These are phyloP conservation scores for Sarcophaga rosellei DNA, from an alignment of 2,888 invertebrate genomes.

Conservation along the genomic window DNA sequence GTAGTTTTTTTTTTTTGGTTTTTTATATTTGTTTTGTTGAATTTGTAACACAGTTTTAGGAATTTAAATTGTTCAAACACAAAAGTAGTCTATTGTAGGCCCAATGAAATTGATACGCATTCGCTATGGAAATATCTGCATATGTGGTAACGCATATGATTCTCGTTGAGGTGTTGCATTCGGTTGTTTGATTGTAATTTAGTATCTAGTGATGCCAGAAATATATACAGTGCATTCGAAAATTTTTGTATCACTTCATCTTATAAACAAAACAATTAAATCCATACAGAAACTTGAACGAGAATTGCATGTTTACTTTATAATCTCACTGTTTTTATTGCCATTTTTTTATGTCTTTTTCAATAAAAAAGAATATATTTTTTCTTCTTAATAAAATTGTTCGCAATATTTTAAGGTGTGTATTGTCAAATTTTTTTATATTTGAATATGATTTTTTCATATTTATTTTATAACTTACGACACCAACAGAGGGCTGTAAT, in stretches of 20 bases:
- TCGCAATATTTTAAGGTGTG: slow-evolving; percentile 49
- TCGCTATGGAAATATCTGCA: background rate
- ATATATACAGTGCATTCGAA: no score
- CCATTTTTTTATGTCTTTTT: background rate
- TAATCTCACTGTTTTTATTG: no score
- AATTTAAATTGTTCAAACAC: slow-evolving; percentile 36
- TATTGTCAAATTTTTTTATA: background rate
- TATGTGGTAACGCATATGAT: background rate
- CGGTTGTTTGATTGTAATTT: background rate
- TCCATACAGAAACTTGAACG: no score
- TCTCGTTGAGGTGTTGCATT: background rate
- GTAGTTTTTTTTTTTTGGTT: background rate
- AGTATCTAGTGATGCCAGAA: background rate
- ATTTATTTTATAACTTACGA: slow-evolving; percentile 13
- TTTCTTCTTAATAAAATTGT: slow-evolving; percentile 10
- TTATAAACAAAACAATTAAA: no score
- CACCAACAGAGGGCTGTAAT: slow-evolving; percentile 35
- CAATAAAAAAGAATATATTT: background rate
- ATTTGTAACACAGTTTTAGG: background rate
- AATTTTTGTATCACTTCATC: no score
- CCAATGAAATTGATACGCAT: slow-evolving; percentile 43
- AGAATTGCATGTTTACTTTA: no score
- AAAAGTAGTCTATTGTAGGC: slow-evolving; percentile 41
- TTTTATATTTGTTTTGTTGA: slow-evolving; percentile 8
- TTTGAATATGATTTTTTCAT: slow-evolving; percentile 29